Base-by-base conservation (phyloP, 1,140 invertebrate species). In the Penaeus japonicus region DNA sequence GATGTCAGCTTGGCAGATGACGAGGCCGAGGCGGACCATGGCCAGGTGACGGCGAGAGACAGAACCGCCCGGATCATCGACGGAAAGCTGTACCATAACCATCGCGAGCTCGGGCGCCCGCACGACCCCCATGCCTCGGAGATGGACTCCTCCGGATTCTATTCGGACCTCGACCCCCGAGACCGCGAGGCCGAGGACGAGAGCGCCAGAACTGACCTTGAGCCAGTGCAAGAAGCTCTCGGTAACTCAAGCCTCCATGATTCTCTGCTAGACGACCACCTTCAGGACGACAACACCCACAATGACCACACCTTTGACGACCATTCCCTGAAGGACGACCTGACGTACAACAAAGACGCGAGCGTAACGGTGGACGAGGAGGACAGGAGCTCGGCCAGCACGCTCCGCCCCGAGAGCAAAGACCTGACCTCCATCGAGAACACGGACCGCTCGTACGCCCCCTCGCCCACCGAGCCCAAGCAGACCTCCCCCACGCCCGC, bases 141-240 rank as follows among this genome's bases (percentile, higher is more conserved):
- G 75, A 90, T 90, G 90, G 90, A 90, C 54, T 90, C 90, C 22
- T 90, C 90, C 32, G 90, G 90, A 12, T 90, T 90, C 59, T 90
- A 90, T 81, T 90, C 90, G 4, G 90, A 90, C 77, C 75, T 90
- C 15, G 90, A 90, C 55, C 90, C 90, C 5, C 84, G 90, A 24
- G 86, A 88, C 47, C 86, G 86, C 27, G 86, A 88, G 35, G 79
- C 86, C 27, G 90, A 90, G 83, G 90, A 90, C 77, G 90, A 90
- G 77, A 90, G 85, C 54, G 62, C 79, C 15, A 86, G 90, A 39
- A 86, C 87, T 3, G 90, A 90, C 57, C 54, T 87, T 2, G 90
- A 90, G 73, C 84, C 84, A 15, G 75, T 90, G 32, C 85, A 90
- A 30, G 89, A 87, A 73, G 85, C 84, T 53, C 82, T 82, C 18